Percentiles rank a stretch among this genome's conserved stretches.
Conservation (phyloP, 2,113 vertebrate genomes). For the Ciconia boyciana region DNA sequence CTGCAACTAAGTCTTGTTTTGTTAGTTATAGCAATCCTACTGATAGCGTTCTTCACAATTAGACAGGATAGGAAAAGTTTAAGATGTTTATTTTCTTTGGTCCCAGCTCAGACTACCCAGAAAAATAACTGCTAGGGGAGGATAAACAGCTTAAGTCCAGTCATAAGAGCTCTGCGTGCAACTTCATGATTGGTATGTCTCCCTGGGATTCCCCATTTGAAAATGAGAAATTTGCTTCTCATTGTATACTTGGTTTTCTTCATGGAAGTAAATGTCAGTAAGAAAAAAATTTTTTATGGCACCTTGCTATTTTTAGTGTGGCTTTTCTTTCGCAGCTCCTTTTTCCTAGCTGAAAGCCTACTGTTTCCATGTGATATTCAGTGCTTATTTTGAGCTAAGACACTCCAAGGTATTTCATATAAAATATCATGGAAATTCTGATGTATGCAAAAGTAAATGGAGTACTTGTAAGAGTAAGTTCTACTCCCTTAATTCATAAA, state of each 20-base stretch:
- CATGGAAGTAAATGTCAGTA: not conserved
- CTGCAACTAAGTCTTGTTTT: not conserved
- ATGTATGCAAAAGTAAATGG: not conserved
- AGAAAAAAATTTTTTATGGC: not conserved
- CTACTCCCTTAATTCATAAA: not conserved
- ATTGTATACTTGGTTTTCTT: not conserved
- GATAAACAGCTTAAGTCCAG: not conserved
- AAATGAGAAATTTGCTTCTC: not conserved
- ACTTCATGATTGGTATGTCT: fast-evolving
- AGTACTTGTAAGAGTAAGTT: not conserved
- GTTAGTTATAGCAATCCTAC: not conserved
- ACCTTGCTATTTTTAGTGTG: not conserved
- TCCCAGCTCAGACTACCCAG: not conserved
- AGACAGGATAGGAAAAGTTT: not conserved
- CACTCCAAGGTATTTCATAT: fast-evolving
- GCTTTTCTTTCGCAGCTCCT: not conserved
- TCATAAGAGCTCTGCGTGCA: not conserved
- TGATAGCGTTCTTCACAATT: not conserved
- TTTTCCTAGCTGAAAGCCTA: not conserved
- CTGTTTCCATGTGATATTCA: fast-evolving
- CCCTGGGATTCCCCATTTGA: not conserved
- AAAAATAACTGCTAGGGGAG: not conserved
- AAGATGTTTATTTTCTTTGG: not conserved
- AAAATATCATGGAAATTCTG: not conserved
- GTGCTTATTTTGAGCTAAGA: not conserved